These are phyloP conservation scores for Tyto alba DNA, from an alignment of 2,113 vertebrate species.

Conservation along the genomic window DNA sequence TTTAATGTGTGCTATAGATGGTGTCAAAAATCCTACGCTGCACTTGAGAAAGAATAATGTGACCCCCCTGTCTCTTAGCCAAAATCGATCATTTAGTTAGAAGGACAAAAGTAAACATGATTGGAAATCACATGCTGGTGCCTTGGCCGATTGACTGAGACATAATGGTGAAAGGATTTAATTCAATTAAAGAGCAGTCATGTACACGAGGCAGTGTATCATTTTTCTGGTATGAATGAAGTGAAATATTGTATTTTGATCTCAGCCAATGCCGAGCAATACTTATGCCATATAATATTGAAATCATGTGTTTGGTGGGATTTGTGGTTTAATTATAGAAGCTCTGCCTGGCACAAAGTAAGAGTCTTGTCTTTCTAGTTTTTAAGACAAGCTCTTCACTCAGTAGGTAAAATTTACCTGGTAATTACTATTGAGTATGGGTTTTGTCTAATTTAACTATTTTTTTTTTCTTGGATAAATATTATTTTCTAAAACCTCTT, in stretches of 20 bases:
- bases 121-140: background rate
- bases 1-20: background rate
- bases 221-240: background rate
- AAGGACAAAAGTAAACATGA: background rate
- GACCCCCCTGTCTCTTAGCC: background rate
- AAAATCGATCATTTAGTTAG: background rate
- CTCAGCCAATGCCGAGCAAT: background rate
- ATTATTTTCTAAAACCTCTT: background rate
- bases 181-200: background rate
- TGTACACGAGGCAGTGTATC: background rate
- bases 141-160: background rate
- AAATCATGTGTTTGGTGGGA: background rate
- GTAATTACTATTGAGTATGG: background rate
- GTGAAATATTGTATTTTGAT: background rate
- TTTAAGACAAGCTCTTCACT: background rate
- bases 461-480: background rate
- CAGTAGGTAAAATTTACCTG: background rate
- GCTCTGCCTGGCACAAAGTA: background rate
- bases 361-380: background rate
- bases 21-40: background rate
- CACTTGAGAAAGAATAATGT: background rate
- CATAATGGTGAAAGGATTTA: background rate
- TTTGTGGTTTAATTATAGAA: background rate
- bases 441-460: background rate
- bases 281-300: background rate